Evolutionary conservation across 2,113 vertebrate genomes (phyloP).

Genomic region (Cebidichthys violaceus): DNA sequence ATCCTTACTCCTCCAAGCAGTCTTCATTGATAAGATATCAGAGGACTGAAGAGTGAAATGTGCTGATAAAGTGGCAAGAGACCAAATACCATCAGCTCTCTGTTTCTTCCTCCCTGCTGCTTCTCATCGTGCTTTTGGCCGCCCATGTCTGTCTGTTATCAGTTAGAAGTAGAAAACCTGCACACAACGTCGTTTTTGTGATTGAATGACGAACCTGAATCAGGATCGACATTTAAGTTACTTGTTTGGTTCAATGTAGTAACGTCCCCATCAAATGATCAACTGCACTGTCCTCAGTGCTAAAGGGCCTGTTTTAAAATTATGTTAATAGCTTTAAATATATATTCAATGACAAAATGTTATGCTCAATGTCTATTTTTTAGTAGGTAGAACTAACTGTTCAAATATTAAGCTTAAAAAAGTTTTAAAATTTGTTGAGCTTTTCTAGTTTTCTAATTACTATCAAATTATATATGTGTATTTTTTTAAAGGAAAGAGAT

Average conservation of each 20-base stretch:
- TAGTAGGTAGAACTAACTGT: not conserved
- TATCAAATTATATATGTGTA: not conserved
- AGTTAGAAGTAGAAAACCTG: constrained; percentile 23
- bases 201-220: not conserved
- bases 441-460: not conserved
- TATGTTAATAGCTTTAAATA: not conserved
- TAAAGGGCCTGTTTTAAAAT: not conserved
- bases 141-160: constrained; percentile 70
- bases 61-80: constrained; percentile 71
- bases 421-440: not conserved
- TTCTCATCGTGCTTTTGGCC: constrained; percentile 46
- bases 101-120: constrained; percentile 39
- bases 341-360: not conserved
- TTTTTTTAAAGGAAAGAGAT: not conserved
- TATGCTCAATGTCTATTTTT: not conserved
- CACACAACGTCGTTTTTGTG: not conserved
- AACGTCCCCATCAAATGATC: not conserved
- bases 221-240: not conserved
- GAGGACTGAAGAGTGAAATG: not conserved
- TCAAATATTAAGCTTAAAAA: not conserved
- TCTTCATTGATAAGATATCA: not conserved
- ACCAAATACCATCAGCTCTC: constrained; percentile 18
- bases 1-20: not conserved
- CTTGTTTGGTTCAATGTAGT: not conserved
- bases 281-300: not conserved